These are phyloP conservation scores for Clepsis dumicolana DNA, from an alignment of 2,888 invertebrate genomes.

Conservation along the genomic window DNA sequence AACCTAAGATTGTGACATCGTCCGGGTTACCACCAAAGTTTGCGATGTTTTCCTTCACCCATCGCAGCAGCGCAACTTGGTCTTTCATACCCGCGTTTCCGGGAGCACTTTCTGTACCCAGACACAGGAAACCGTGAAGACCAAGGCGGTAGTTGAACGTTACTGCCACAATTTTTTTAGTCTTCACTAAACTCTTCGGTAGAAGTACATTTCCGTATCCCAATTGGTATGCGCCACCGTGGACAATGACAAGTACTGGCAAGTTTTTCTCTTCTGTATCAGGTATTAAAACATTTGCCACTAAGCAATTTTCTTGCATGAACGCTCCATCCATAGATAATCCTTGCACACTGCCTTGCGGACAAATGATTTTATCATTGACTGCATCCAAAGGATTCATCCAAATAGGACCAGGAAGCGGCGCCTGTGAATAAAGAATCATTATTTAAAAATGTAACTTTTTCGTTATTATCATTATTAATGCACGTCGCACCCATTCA, in stretches of 20 bases:
- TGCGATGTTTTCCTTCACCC: constrained; percentile 66
- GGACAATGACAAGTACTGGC: constrained; percentile 54
- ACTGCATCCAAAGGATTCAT: constrained; percentile 29
- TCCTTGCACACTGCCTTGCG: constrained; percentile 2
- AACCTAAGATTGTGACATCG: constrained; percentile 65
- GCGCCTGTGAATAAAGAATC: constrained; percentile 12
- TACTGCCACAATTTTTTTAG: constrained; percentile 47
- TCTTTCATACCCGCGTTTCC: constrained; percentile 73
- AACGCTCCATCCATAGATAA: neutral
- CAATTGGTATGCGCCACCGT: constrained; percentile 55
- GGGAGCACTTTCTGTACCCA: constrained; percentile 57
- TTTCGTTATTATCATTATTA: no score
- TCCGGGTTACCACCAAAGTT: constrained; percentile 68
- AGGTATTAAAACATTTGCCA: constrained; percentile 51
- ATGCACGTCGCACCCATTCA: no score
- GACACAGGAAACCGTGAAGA: constrained; percentile 58
- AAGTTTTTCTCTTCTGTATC: constrained; percentile 51
- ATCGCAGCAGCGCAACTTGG: constrained; percentile 63
- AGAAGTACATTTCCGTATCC: constrained; percentile 44
- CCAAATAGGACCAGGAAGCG: constrained; percentile 27
- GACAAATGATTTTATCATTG: constrained; percentile 25
- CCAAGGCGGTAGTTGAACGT: constrained; percentile 54
- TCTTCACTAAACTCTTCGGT: constrained; percentile 43
- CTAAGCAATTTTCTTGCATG: constrained; percentile 37
- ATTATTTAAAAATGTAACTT: no score